Conservation (phyloP, 1,140 invertebrate genomes). For the Drosophila teissieri region DNA sequence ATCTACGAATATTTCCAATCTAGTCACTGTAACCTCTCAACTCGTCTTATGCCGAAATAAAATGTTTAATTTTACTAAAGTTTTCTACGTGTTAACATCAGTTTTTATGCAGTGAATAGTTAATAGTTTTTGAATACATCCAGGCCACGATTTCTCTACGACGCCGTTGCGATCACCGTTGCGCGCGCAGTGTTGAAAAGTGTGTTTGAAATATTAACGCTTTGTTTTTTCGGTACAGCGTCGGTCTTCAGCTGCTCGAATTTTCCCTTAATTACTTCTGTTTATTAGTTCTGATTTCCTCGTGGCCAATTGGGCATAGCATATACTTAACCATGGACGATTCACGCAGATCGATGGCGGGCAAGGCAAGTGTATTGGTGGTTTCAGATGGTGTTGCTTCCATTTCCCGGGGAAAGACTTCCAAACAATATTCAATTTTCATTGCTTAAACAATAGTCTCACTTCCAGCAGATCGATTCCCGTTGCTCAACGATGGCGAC, state of each 20-base stretch:
- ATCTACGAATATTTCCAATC: not conserved
- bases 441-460: not conserved
- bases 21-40: not conserved
- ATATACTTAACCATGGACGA: constrained; percentile 52
- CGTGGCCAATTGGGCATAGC: constrained; percentile 10
- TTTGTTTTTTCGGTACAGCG: constrained; percentile 67
- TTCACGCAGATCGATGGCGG: constrained; percentile 50
- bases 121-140: not conserved
- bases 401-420: not conserved
- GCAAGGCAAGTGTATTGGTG: constrained; percentile 18
- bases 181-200: constrained; percentile 65
- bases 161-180: constrained; percentile 21
- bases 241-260: constrained; percentile 32
- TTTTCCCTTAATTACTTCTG: constrained; percentile 4
- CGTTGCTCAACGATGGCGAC: constrained; percentile 44
- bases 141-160: constrained; percentile 4
- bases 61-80: not conserved
- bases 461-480: constrained; percentile 33
- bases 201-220: constrained; percentile 73
- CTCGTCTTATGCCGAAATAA: not conserved
- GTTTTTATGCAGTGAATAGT: not conserved
- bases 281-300: not conserved
- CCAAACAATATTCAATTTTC: too few species aligned
- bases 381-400: not conserved
- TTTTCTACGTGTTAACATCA: not conserved